phyloP scores from a whole-genome alignment of 2,797 vertebrate genomes.

The Dipus sagitta region DNA sequence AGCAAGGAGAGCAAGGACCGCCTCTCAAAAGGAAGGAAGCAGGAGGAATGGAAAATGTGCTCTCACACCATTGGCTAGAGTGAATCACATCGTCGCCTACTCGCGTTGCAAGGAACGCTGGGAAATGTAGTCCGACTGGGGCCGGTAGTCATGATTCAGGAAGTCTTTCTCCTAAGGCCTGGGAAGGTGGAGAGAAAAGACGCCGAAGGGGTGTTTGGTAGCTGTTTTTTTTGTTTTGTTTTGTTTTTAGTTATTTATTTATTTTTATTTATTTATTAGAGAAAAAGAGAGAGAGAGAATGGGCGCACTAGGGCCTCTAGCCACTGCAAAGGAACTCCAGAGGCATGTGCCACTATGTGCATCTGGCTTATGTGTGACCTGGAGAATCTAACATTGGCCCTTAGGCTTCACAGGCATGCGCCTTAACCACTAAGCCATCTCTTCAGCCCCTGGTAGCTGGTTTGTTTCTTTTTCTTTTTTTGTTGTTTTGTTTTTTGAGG shows the following conservation, averaged over 20 bases:
- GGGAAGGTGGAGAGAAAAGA: neutral
- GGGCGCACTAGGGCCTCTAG: too few relatives aligned
- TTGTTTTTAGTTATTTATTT: too few relatives aligned
- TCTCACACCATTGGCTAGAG: neutral
- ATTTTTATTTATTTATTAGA: too few relatives aligned
- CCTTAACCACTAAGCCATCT: too few relatives aligned
- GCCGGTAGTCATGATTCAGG: fast-evolving
- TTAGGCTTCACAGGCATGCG: too few relatives aligned
- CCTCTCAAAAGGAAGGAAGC: fast-evolving
- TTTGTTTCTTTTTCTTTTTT: too few relatives aligned
- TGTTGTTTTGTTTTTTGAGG: neutral
- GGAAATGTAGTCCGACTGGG: constrained; percentile 24
- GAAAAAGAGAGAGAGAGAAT: too few relatives aligned
- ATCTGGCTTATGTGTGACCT: too few relatives aligned
- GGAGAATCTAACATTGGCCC: too few relatives aligned
- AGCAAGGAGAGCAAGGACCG: fast-evolving
- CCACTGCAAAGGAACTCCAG: too few relatives aligned
- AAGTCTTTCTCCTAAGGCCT: neutral
- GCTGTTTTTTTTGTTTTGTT: neutral
- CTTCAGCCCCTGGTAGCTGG: too few relatives aligned
- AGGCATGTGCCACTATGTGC: too few relatives aligned
- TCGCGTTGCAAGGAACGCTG: neutral
- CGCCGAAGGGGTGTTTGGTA: fast-evolving
- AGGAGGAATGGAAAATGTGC: fast-evolving
- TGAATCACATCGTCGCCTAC: fast-evolving